Base-by-base conservation (phyloP, 2,113 vertebrate species). In the Macaca nemestrina region DNA sequence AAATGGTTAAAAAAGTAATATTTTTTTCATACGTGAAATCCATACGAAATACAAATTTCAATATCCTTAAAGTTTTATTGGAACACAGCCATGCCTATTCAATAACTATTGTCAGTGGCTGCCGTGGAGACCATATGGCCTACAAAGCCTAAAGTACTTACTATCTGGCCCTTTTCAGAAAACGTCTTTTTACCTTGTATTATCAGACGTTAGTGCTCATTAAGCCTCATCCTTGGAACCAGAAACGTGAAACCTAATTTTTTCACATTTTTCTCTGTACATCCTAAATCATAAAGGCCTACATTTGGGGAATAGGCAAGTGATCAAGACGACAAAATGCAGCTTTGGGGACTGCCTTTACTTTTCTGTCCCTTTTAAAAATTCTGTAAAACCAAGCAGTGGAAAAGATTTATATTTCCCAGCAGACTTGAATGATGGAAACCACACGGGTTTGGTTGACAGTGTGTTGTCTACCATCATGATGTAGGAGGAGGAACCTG, bases 11-110 rank as follows among this genome's bases (percentile, higher is more conserved):
- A n/a, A 8, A 76, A 88, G 72, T 32, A 78, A 35, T 68, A 91
- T 25, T 94, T 82, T 75, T 72, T 35, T 88, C 76, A 95, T 48
- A 85, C 14, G 20, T 52, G 72, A 85, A 81, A 95, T 86, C 20
- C 67, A 64, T 80, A 95, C 30, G 89, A 85, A 95, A 93, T 92
- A 89, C 82, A 90, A 68, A 95, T 70, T 79, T 79, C 70, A 32
- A 68, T 55, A 91, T 76, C 48, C n/a, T 45, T 85, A 89, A 67
- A 95, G 59, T 90, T 94, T 82, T 79, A 94, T n/a, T 86, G 85
- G 70, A 81, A 92, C 9, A 61, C 25, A 88, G 64, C 38, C 35
- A 22, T 45, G 12, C 27, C 30, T 32, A 61, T 12, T 27, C 32
- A 40, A 11, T 40, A 76, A 57, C 9, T 20, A 57, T 18, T 48